Evolutionary conservation across 2,888 invertebrate species (phyloP), one percentile per base, ranked within the genome.

Genomic region (Laothoe populi): DNA sequence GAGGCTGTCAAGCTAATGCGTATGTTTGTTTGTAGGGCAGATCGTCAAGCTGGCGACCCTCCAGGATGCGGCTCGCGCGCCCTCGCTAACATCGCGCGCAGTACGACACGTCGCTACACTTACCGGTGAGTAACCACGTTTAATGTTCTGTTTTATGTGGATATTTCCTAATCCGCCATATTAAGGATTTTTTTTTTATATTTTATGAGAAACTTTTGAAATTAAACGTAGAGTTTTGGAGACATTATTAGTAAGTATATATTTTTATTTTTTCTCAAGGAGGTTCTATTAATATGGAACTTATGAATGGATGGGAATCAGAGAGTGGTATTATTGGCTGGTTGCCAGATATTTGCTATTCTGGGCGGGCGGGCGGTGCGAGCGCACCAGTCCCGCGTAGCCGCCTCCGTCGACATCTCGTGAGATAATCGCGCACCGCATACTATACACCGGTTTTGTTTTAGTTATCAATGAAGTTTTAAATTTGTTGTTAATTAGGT

Each of bases 31-130:
- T 62, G 24, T 74, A 91, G 91, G 86, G 80, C 84, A 88, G 81
- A 79, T 90, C 94, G 94, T 96, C 95, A 95, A 96, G 94, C 96
- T 96, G 96, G 96, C 96, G 95, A 95, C 95, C 95, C 94, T 95
- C 92, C 95, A 95, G 94, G 95, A 95, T 95, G 95, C 87, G 93
- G 95, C 94, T 94, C 94, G 95, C 93, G 94, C 94, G 94, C 94
- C 94, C 94, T 94, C 95, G 94, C 92, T 90, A 93, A 84, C 87
- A 87, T 81, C 87, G 90, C 89, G 94, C 87, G 83, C 82, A 75
- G 89, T 91, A 76, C 93, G 94, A 74, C 94, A 95, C 94, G 95
- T 95, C 81, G 94, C 94, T 82, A 96, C 96, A 77, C 92, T 96
- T 77, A 96, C 96, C 86, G 96, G 96, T 95, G 75, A 92, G 91